Base-by-base conservation (phyloP, 2,113 vertebrate genomes). In the Catharus minimus region DNA sequence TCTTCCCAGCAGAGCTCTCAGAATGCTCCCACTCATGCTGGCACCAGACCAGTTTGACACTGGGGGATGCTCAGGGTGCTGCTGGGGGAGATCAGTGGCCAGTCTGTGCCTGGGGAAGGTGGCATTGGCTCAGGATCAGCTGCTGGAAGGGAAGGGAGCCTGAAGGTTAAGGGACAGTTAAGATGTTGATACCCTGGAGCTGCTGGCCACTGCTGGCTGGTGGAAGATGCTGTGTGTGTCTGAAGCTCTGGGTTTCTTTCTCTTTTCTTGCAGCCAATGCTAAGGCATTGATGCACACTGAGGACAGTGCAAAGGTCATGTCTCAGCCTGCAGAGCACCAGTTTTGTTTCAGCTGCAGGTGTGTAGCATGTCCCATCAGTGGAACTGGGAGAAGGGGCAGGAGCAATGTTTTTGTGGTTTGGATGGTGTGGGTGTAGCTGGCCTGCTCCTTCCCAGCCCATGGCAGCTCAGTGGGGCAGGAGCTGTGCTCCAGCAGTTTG, bases 401-500 rank as follows among this genome's bases (percentile, higher is more conserved):
- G 21, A 81, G 44, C 13, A 27, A 7, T 18, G 44, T 18, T 57
- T 65, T 3, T 38, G 30, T 16, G 17, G 12, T 62, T 68, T 64
- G 38, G 32, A 58, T 46, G 49, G 11, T 67, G 24, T 30, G 67
- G 36, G 8, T 7, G 7, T 47, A 20, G 60, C 64, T 62, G 60
- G 26, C 39, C 71, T 60, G 66, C 44, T 82, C 57, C 21, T 15
- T 64, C 66, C 57, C 50, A 57, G 15, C 16, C 26, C 0, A 0
- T 2, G 5, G 57, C 66, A 72, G 66, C 66, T 72, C 32, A 12
- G 53, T 7, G 53, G 58, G 52, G 57, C 65, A 81, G 89, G 24
- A 55, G 92, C 88, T 1, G 0, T 0, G 1, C 58, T 74, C 0
- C 0, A 64, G 65, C 41, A 44, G 39, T 82, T 60, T 92, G 17